Evolutionary conservation across 2,113 vertebrate genomes (phyloP).

Genomic region (Pomatostomus ruficeps): DNA sequence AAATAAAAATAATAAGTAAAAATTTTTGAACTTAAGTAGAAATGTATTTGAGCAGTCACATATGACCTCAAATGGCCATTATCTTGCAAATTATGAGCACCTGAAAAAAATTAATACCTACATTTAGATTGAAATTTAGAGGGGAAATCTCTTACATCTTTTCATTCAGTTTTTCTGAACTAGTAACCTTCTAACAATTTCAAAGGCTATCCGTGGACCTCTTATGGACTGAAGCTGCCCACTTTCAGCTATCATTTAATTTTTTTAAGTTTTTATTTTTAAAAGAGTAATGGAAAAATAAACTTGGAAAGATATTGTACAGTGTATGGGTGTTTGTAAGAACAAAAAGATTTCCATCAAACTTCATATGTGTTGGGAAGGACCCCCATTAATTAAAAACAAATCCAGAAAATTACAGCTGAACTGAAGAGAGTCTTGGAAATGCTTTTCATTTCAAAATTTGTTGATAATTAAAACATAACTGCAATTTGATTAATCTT

Average conservation of each 20-base stretch:
- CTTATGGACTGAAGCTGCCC: background rate
- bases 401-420: constrained; percentile 19
- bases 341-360: background rate
- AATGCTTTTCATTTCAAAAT: constrained; percentile 7
- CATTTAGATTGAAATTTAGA: background rate
- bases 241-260: background rate
- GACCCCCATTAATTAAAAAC: constrained; percentile 14
- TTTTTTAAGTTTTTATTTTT: background rate
- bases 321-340: background rate
- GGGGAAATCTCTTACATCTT: background rate
- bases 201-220: background rate
- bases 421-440: background rate
- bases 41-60: background rate
- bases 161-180: background rate
- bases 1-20: background rate
- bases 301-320: background rate
- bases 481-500: background rate
- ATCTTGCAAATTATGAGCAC: background rate
- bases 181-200: background rate
- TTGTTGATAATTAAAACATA: background rate
- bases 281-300: background rate
- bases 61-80: background rate
- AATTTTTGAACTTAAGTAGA: background rate
- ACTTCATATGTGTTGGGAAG: background rate
- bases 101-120: background rate